A percentile compares a stretch with the other conserved stretches of the same genome.
These are phyloP conservation scores for Matsumurasca onukii DNA, from an alignment of 1,140 invertebrate species.

Conservation along the genomic window DNA sequence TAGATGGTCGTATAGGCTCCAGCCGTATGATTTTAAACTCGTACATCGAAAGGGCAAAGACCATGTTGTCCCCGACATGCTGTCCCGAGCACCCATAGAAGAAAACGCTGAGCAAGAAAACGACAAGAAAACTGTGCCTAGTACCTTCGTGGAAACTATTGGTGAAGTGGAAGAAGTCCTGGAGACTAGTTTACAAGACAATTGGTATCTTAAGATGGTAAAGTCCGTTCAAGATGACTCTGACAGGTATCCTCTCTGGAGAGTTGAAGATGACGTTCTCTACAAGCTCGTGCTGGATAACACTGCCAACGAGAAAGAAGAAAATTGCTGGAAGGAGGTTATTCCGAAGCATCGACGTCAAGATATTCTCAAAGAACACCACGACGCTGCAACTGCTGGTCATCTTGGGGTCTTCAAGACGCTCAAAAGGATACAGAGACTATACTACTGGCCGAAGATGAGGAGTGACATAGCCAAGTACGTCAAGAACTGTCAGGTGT, in stretches of 20 bases:
- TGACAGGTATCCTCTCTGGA: neutral
- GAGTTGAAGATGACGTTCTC: neutral
- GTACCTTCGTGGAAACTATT: neutral
- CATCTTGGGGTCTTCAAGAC: slow-evolving; percentile 1
- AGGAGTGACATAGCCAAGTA: neutral
- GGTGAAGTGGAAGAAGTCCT: neutral
- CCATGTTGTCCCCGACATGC: neutral
- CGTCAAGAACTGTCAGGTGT: neutral
- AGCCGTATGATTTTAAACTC: slow-evolving; percentile 43
- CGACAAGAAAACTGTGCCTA: neutral
- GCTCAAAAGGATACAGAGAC: neutral
- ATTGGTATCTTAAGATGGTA: neutral
- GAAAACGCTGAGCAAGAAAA: neutral
- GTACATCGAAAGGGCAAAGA: slow-evolving; percentile 42
- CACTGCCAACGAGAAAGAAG: neutral
- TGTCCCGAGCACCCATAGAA: neutral
- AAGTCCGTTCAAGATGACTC: neutral
- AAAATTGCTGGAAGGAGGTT: neutral
- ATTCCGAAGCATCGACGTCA: neutral
- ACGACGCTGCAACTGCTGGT: neutral
- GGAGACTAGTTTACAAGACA: no score
- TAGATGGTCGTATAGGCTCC: slow-evolving; percentile 40
- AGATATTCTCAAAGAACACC: neutral
- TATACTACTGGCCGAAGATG: slow-evolving; percentile 15
- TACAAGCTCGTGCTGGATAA: neutral